Percentiles rank a stretch among this genome's conserved stretches.
Evolutionary conservation across 2,888 invertebrate species (phyloP).

Genomic region (Calliopum simillimum): DNA sequence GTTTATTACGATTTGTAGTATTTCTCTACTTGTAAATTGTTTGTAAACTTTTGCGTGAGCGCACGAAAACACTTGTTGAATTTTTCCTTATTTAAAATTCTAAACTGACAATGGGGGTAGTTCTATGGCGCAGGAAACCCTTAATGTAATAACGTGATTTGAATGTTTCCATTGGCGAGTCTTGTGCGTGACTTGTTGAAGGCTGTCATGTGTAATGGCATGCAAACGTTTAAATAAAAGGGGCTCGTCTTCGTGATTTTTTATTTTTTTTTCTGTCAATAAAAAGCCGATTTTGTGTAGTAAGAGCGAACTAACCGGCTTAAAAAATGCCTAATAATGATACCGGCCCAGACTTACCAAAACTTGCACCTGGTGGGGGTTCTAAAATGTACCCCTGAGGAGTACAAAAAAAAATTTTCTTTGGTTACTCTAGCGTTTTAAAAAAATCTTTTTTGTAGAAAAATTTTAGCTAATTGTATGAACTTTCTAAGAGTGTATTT

Average conservation of each 20-base stretch:
- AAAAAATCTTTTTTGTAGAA: too few species aligned
- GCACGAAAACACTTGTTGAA: constrained; percentile 63
- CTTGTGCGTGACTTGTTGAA: constrained; percentile 3
- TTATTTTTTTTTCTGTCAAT: neutral
- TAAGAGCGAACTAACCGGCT: too few species aligned
- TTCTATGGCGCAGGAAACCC: neutral
- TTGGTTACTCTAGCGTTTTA: too few species aligned
- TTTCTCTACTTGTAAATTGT: too few species aligned
- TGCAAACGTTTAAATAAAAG: neutral
- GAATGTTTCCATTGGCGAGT: neutral
- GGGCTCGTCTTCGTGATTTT: constrained; percentile 2
- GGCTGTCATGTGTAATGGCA: neutral
- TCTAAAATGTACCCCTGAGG: too few species aligned
- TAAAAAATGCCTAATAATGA: too few species aligned
- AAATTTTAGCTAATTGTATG: too few species aligned
- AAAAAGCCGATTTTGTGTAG: too few species aligned
- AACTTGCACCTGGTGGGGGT: too few species aligned
- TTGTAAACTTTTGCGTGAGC: constrained; percentile 11
- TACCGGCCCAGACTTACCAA: too few species aligned
- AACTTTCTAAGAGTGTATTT: too few species aligned
- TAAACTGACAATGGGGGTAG: neutral
- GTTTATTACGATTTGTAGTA: neutral
- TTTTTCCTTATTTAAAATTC: neutral
- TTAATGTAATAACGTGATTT: neutral
- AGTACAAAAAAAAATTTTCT: too few species aligned